These are phyloP conservation scores for Echinarachnius parma DNA, from an alignment of 53 echinoderm and acorn worm species.

Conservation along the genomic window DNA sequence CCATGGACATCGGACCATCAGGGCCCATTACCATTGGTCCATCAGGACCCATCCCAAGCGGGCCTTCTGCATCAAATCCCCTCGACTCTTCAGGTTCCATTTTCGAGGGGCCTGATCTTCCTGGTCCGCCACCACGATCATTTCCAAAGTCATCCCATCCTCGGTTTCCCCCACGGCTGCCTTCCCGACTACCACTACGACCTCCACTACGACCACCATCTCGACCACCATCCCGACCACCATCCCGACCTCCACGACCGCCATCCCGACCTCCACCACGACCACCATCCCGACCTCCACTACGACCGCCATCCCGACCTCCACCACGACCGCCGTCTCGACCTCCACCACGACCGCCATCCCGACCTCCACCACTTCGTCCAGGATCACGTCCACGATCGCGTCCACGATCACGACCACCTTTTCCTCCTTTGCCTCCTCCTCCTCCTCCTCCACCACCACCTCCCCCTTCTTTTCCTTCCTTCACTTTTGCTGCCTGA, in stretches of 20 bases:
- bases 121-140: not conserved
- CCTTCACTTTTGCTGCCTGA: not conserved
- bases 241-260: no score
- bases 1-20: not conserved
- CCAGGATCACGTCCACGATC: not conserved
- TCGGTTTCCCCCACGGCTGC: not conserved
- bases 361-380: slow-evolving; percentile 4
- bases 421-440: not conserved
- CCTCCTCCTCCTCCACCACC: not conserved
- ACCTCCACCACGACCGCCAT: not conserved
- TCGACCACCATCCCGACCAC: no score
- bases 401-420: not conserved
- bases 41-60: slow-evolving; percentile 18
- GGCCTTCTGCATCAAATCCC: not conserved
- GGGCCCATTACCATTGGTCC: slow-evolving; percentile 7
- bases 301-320: slow-evolving; percentile 6
- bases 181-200: not conserved
- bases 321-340: not conserved
- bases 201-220: no score
- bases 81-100: no score
- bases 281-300: not conserved
- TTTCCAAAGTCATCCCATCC: not conserved
- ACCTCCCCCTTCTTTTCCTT: slow-evolving; percentile 4
- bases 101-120: slow-evolving; percentile 2
- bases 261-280: no score